These are phyloP conservation scores for Ichneumoninae sp. DNA, from an alignment of 2,888 invertebrate species.

Conservation along the genomic window DNA sequence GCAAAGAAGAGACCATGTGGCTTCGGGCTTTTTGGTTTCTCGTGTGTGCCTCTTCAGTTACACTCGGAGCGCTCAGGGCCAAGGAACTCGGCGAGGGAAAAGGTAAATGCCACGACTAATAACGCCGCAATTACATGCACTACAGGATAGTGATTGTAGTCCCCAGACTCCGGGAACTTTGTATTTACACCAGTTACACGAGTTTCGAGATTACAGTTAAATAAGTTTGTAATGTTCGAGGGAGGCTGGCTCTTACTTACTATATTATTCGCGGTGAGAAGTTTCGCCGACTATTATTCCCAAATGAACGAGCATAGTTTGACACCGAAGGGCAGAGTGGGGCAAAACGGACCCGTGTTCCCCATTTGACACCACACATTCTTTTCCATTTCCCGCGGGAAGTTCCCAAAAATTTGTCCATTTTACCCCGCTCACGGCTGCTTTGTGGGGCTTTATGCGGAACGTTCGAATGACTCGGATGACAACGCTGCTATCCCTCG, in stretches of 20 bases:
- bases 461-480: neutral
- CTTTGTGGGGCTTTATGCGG: neutral
- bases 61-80: slow-evolving; percentile 79
- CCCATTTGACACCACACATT: neutral
- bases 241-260: slow-evolving; percentile 17
- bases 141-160: slow-evolving; percentile 23
- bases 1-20: slow-evolving; percentile 73
- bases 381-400: neutral
- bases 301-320: slow-evolving; percentile 45
- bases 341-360: neutral
- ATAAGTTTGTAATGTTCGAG: slow-evolving; percentile 45
- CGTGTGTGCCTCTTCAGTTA: slow-evolving; percentile 78
- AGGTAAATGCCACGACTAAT: slow-evolving; percentile 75
- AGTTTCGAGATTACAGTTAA: slow-evolving; percentile 42
- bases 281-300: slow-evolving; percentile 41
- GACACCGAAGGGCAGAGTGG: neutral
- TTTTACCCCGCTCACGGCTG: neutral
- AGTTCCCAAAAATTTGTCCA: neutral
- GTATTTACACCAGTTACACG: slow-evolving; percentile 39
- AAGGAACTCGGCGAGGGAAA: slow-evolving; percentile 82
- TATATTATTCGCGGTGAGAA: slow-evolving; percentile 48
- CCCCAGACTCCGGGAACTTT: slow-evolving; percentile 49
- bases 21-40: slow-evolving; percentile 80
- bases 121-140: slow-evolving; percentile 22
- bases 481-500: neutral